phyloP scores from a whole-genome alignment of 2,888 invertebrate genomes.

The Machimus rusticus region DNA sequence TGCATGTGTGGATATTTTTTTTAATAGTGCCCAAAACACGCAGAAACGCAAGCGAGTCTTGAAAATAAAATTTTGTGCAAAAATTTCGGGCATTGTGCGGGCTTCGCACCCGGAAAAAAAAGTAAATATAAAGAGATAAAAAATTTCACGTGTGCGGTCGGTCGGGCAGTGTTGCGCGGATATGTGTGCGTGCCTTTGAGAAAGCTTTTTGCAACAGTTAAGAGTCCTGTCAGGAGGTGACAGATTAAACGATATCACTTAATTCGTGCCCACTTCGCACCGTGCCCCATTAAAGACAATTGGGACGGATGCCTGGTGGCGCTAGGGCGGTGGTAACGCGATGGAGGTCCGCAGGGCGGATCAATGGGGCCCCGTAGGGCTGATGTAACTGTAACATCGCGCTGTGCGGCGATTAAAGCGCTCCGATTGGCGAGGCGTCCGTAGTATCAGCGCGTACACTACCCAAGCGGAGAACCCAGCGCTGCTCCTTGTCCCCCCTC shows the following conservation, averaged over 20 bases:
- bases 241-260: slow-evolving; percentile 23
- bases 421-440: background rate
- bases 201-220: slow-evolving; percentile 30
- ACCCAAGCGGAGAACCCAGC: background rate
- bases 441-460: background rate
- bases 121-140: background rate
- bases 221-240: slow-evolving; percentile 2
- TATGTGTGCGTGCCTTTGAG: background rate
- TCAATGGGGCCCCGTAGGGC: background rate
- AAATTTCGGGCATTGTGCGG: background rate
- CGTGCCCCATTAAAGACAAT: background rate
- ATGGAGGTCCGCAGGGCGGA: background rate
- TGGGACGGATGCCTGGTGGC: background rate
- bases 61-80: background rate
- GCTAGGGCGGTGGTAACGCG: background rate
- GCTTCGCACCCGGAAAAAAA: background rate
- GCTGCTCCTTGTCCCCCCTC: background rate
- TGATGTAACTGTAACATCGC: background rate
- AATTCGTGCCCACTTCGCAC: background rate
- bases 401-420: slow-evolving; percentile 2
- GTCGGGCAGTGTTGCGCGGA: background rate
- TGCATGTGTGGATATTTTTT: background rate
- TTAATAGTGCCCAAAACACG: background rate
- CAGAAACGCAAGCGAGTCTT: background rate
- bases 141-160: slow-evolving; percentile 26